Conservation (phyloP, 2,113 vertebrate species). For the Gadus chalcogrammus region DNA sequence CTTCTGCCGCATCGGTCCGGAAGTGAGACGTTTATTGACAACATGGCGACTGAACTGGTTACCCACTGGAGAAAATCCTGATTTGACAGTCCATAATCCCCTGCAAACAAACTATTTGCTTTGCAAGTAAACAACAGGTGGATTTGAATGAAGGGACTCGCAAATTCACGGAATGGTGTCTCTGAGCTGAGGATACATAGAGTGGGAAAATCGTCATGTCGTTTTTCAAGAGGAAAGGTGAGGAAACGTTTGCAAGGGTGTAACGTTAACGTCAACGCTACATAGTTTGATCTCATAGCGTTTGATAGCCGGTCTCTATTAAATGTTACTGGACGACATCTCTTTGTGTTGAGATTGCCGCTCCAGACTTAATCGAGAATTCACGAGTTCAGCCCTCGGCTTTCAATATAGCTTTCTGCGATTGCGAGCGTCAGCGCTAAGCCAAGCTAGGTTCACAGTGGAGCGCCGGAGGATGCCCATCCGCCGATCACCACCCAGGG, state of each 20-base stretch:
- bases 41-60: conserved; percentile 74
- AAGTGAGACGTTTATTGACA: conserved; percentile 87
- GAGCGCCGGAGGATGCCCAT: too few species aligned
- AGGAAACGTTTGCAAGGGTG: conserved; percentile 56
- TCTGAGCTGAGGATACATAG: conserved; percentile 66
- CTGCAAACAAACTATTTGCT: conserved; percentile 15
- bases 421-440: too few species aligned
- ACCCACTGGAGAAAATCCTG: conserved; percentile 55
- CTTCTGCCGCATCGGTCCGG: conserved; percentile 70
- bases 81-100: conserved; percentile 54
- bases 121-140: conserved; percentile 25
- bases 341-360: too few species aligned
- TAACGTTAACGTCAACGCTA: conserved; percentile 32
- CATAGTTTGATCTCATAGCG: too few species aligned
- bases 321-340: too few species aligned
- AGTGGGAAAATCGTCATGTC: conserved; percentile 76
- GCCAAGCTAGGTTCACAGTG: too few species aligned
- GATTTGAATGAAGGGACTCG: conserved; percentile 76
- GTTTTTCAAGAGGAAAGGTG: conserved; percentile 88
- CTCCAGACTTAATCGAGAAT: too few species aligned
- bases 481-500: too few species aligned
- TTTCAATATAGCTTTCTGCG: too few species aligned
- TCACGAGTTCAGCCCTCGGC: too few species aligned
- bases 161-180: conserved; percentile 65
- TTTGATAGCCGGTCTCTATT: neutral